Evolutionary conservation across 35 echinoderm and acorn worm species (phyloP).

Genomic region (Stichopus chloronotus): DNA sequence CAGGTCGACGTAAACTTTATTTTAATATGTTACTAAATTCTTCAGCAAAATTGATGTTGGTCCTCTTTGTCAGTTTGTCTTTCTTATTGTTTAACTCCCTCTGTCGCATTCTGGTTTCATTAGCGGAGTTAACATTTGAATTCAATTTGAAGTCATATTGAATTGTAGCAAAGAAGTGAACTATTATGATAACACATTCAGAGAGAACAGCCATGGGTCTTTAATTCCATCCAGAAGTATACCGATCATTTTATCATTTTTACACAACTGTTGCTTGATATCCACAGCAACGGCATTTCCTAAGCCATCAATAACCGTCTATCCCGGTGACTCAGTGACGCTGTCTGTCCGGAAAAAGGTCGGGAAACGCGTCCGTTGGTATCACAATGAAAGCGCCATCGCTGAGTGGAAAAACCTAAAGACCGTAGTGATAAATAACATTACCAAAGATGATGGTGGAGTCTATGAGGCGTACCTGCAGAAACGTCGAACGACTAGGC

Average conservation of each 20-base stretch:
- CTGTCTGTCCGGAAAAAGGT: neutral
- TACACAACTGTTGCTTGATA: neutral
- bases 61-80: too few species aligned
- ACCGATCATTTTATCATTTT: neutral
- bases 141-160: too few species aligned
- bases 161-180: neutral
- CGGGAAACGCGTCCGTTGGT: neutral
- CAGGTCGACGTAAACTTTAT: too few species aligned
- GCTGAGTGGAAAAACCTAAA: neutral
- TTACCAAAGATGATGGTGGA: neutral
- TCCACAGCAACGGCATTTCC: neutral
- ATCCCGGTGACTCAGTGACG: neutral
- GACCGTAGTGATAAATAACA: neutral
- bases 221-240: neutral
- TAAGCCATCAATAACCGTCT: neutral
- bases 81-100: too few species aligned
- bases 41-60: too few species aligned
- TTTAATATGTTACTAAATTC: too few species aligned
- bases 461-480: neutral
- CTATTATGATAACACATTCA: neutral
- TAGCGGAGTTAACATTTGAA: too few species aligned
- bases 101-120: too few species aligned
- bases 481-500: neutral
- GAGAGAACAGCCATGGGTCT: neutral
- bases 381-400: neutral